phyloP scores from a whole-genome alignment of 2,797 vertebrate genomes.

The Melanotaenia trifasciata region DNA sequence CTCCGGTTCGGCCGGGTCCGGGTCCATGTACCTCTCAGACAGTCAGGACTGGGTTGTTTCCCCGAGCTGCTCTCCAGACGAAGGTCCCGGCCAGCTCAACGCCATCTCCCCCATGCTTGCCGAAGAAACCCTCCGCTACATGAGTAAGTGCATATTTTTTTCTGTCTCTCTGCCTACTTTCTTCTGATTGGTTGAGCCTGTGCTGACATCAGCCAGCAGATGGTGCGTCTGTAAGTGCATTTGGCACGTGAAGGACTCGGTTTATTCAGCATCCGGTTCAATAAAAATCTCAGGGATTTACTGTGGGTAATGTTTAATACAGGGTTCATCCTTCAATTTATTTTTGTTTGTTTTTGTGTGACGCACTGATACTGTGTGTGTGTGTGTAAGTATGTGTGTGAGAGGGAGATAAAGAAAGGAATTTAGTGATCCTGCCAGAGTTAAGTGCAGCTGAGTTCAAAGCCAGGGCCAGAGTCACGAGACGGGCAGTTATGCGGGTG shows the following conservation, averaged over 20 bases:
- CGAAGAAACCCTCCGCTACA: conserved; percentile 93
- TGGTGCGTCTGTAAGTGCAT: conserved; percentile 28
- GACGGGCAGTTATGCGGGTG: conserved; percentile 36
- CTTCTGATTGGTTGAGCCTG: conserved; percentile 35
- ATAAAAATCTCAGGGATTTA: conserved; percentile 56
- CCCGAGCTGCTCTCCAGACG: conserved; percentile 77
- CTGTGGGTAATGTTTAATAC: conserved; percentile 24
- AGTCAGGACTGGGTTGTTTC: conserved; percentile 90
- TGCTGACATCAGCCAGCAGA: conserved; percentile 42
- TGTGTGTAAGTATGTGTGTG: background rate
- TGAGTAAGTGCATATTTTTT: conserved; percentile 86
- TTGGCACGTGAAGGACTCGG: conserved; percentile 29
- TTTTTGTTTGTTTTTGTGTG: conserved; percentile 3
- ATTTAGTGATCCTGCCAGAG: conserved; percentile 54
- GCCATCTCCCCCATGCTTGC: conserved; percentile 85
- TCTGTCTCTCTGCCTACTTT: conserved; percentile 3
- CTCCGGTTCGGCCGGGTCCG: conserved; percentile 82
- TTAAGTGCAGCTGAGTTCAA: conserved; percentile 65
- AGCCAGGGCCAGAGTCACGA: conserved; percentile 63
- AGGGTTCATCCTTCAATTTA: conserved; percentile 9
- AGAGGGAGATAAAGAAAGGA: conserved; percentile 38
- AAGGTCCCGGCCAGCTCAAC: conserved; percentile 51
- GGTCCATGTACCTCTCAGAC: conserved; percentile 91
- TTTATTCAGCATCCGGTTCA: conserved; percentile 33
- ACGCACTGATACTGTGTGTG: conserved; percentile 5